Conservation (phyloP, 2,888 invertebrate genomes). For the Troides oblongomaculatus region DNA sequence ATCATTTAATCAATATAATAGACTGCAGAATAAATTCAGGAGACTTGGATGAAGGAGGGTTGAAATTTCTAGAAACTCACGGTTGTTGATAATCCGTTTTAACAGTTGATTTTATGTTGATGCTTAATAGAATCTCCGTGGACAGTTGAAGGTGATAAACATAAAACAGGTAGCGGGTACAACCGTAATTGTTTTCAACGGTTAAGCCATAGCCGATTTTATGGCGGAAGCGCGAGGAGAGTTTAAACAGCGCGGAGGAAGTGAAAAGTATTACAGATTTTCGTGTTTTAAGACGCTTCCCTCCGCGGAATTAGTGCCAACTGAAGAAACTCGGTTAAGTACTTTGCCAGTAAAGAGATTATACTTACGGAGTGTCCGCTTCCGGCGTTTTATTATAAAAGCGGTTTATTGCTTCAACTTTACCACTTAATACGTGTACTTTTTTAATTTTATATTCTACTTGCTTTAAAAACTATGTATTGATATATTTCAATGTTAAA, state of each 20-base stretch:
- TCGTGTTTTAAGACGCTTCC: background rate
- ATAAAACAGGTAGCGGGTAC: background rate
- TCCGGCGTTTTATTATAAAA: background rate
- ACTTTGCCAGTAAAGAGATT: slow-evolving; percentile 12
- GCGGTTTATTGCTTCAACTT: background rate
- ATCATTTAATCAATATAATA: background rate
- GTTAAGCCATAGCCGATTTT: slow-evolving; percentile 2
- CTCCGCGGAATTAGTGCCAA: slow-evolving; percentile 6
- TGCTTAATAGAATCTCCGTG: slow-evolving; percentile 1
- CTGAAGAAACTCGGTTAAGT: slow-evolving; percentile 18
- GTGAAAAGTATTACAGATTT: slow-evolving; percentile 5
- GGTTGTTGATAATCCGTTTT: background rate
- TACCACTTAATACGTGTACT: slow-evolving; percentile 1
- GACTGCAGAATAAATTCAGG: too few species aligned
- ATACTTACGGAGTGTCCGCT: slow-evolving; percentile 1
- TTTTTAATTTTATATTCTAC: background rate
- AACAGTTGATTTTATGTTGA: background rate
- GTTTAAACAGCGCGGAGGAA: background rate
- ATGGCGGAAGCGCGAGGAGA: background rate
- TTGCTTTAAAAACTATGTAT: too few species aligned
- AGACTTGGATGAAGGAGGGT: background rate
- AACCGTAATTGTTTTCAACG: background rate
- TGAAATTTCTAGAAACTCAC: background rate
- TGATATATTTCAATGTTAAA: too few species aligned
- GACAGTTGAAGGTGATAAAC: slow-evolving; percentile 1